Base-by-base conservation (phyloP, 2,797 vertebrate species). In the Carduelis carduelis region DNA sequence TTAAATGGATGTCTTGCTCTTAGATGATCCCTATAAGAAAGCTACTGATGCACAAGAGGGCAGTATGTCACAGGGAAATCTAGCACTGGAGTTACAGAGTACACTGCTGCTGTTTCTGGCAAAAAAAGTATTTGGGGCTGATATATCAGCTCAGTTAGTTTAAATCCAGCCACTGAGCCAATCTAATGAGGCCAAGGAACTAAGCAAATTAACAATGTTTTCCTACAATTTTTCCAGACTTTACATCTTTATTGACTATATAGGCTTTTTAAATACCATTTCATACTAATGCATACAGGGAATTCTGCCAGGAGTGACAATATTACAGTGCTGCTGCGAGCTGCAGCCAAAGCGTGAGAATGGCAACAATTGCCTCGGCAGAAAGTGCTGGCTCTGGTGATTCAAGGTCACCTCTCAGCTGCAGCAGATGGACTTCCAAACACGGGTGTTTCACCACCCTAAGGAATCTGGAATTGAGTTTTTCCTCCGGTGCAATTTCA, bases 51-150 rank as follows among this genome's bases (percentile, higher is more conserved):
- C 98, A 97, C 97, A 89, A 97, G 98, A 96, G 98, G 98, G 98
- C 97, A 98, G 97, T 95, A 72, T 97, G 91, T 97, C 93, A 98
- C 95, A 97, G 96, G 44, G 41, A 95, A 97, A 97, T 60, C 44
- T 35, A 50, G 18, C 81, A 27, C 0, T 39, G 46, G 41, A 15
- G 26, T 83, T 47, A 5, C 14, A 71, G 85, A 53, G 30, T 14
- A 50, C 22, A 41, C 30, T 74, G 69, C 80, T 89, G 66, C 46
- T 95, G 68, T 37, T 86, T 76, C 91, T 95, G 76, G 77, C 35
- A 72, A 26, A 60, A 64, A 64, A 94, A 96, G 44, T 55, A 83
- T 74, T 78, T 76, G 53, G 66, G 78, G 49, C 70, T 89, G 95
- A 95, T 97, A 60, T 44, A 97, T 94, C 93, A 94, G 81, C 75